These are phyloP conservation scores for Yponomeuta sedellus DNA, from an alignment of 2,888 invertebrate species.

Conservation along the genomic window DNA sequence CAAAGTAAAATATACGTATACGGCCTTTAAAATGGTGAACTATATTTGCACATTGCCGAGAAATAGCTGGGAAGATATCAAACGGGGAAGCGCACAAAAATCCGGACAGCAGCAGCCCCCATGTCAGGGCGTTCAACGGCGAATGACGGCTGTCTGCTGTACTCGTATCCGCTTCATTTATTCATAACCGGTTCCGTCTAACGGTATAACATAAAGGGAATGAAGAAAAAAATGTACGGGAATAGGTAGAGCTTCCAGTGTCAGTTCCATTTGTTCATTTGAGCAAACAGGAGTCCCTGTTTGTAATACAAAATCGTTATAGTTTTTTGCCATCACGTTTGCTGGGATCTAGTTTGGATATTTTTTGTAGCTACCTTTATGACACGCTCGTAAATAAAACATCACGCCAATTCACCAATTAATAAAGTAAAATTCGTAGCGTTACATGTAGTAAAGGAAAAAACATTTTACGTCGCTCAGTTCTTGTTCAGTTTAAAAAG, in stretches of 20 bases:
- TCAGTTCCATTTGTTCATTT: not conserved
- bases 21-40: not conserved
- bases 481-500: not conserved
- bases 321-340: not conserved
- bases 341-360: not conserved
- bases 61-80: conserved; percentile 1
- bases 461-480: no score
- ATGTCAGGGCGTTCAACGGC: conserved; percentile 13
- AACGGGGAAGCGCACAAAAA: conserved; percentile 15
- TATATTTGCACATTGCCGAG: not conserved
- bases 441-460: no score
- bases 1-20: no score
- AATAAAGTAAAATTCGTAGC: no score
- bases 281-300: not conserved
- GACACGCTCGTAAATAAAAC: no score
- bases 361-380: not conserved
- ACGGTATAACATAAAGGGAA: conserved; percentile 20
- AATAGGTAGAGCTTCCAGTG: conserved; percentile 7
- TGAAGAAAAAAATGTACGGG: conserved; percentile 15
- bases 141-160: conserved; percentile 15
- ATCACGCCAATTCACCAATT: no score
- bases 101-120: conserved; percentile 1
- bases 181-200: conserved; percentile 30
- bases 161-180: conserved; percentile 25
- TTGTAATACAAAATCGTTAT: not conserved